Evolutionary conservation across 2,113 vertebrate species (phyloP).

Genomic region (Steatornis caripensis): DNA sequence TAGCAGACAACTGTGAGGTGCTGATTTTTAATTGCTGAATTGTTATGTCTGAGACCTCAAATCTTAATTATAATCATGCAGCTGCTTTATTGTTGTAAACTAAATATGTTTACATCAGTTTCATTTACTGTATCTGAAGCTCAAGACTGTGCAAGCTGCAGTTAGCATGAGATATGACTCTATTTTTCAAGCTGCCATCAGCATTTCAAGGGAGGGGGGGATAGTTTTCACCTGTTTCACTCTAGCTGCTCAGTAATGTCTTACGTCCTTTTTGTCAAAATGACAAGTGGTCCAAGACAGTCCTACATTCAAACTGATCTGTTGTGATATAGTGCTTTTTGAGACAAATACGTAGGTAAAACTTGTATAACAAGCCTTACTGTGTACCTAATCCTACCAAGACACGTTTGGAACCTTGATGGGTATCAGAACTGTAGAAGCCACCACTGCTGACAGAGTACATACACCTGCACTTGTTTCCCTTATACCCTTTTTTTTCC

Average conservation of each 20-base stretch:
- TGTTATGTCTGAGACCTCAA: neutral
- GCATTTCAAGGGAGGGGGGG: neutral
- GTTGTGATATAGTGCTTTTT: neutral
- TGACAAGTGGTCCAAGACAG: neutral
- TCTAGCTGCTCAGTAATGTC: neutral
- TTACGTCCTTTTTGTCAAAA: neutral
- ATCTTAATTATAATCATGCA: neutral
- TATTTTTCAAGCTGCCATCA: neutral
- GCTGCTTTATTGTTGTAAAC: neutral
- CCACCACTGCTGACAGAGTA: neutral
- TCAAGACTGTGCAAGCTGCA: neutral
- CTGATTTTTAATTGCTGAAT: neutral
- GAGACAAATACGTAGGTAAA: neutral
- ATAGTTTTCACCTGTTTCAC: neutral
- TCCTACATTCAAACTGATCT: neutral
- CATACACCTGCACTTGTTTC: neutral
- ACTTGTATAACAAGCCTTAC: neutral
- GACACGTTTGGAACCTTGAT: neutral
- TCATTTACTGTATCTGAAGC: neutral
- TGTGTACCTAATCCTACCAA: neutral
- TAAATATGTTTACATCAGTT: neutral
- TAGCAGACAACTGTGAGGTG: neutral
- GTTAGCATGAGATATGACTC: neutral
- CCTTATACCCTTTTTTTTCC: neutral
- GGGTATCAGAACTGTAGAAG: neutral